Evolutionary conservation across 2,113 vertebrate genomes (phyloP).

Genomic region (Syngnathus scovelli): DNA sequence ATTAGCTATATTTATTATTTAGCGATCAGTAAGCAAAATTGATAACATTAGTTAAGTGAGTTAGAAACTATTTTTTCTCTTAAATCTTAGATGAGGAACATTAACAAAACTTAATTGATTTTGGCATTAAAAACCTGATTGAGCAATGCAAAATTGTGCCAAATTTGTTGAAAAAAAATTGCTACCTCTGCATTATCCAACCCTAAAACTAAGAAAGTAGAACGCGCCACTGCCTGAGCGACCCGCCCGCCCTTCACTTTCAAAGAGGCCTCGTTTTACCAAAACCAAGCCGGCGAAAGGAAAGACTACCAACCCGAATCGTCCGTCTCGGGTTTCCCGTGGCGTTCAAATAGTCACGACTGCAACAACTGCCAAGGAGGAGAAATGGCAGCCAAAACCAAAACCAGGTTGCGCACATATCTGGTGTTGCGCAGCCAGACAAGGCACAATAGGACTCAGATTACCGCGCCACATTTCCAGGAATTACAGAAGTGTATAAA

Average conservation of each 20-base stretch:
- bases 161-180: too few species aligned
- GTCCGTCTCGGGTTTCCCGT: slow-evolving; percentile 35
- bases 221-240: not conserved
- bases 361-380: slow-evolving; percentile 60
- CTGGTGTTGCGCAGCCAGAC: slow-evolving; percentile 50
- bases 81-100: too few species aligned
- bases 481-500: slow-evolving; percentile 40
- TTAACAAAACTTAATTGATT: too few species aligned
- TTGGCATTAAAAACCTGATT: too few species aligned
- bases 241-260: not conserved
- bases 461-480: slow-evolving; percentile 59
- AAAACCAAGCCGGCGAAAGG: slow-evolving; percentile 43
- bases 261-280: slow-evolving; percentile 19
- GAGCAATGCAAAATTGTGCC: too few species aligned
- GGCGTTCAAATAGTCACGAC: slow-evolving; percentile 45
- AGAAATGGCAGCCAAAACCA: slow-evolving; percentile 53
- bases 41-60: too few species aligned
- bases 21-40: too few species aligned
- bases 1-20: too few species aligned
- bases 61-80: too few species aligned
- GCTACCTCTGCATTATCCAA: too few species aligned
- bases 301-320: slow-evolving; percentile 46
- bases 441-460: slow-evolving; percentile 64
- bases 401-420: slow-evolving; percentile 57
- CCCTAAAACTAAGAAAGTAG: too few species aligned